Base-by-base conservation (phyloP, 2,113 vertebrate species). In the Girardinichthys multiradiatus region DNA sequence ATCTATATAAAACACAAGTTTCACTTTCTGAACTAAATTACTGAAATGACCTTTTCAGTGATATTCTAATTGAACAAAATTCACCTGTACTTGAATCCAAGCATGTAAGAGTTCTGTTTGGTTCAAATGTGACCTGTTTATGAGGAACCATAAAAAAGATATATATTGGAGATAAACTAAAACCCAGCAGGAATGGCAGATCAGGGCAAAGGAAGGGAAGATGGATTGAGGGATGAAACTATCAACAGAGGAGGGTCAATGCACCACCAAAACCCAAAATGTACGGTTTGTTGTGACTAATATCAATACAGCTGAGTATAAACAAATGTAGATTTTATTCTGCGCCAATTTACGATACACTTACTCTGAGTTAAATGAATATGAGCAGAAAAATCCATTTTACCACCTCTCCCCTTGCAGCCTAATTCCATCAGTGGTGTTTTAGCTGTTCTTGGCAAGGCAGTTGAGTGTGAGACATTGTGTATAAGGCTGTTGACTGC, bases 81-180 rank as follows among this genome's bases (percentile, higher is more conserved):
- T 19, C 1, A 45, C 42, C 42, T 67, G 64, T 51, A 54, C 35
- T 59, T 1, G 11, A 29, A 33, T 85, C 70, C 35, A 51, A 59
- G 62, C 59, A 57, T 84, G 80, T 80, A 70, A 48, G 64, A 70
- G 77, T 69, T 83, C 31, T 86, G 37, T 28, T 80, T 24, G 67
- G 66, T 58, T 70, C 48, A 78, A 79, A 75, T 57, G 31, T 68
- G 86, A 87, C 73, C 85, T 75, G 71, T 90, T 91, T 87, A 90
- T 61, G 72, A 85, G 71, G 70, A 73, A 10, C 81, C 67, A 61
- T 81, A 84, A 86, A 48, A 29, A 64, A 68, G 80, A 84, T 92
- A 87, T 90, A 89, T 86, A 72, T 71, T 11, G 76, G 71, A 9
- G 74, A 84, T 81, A 83, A 88, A 87, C 14, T n/a, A 83, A 78